phyloP scores from a whole-genome alignment of 2,113 vertebrate species.

The Tretioscincus oriximinensis region DNA sequence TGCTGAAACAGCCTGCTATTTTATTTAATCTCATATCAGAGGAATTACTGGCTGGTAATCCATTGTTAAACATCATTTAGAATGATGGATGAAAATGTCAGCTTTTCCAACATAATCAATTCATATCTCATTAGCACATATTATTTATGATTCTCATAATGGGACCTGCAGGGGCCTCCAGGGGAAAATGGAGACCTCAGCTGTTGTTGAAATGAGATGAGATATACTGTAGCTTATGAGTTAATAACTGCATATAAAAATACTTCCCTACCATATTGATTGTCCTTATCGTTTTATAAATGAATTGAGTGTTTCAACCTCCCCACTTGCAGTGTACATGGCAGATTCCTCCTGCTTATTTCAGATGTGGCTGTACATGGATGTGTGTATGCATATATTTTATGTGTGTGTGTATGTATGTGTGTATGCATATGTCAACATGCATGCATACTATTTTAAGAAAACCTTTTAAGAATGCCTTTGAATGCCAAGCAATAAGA shows the following conservation, averaged over 20 bases:
- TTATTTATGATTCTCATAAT: constrained; percentile 96
- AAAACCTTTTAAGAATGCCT: constrained; percentile 47
- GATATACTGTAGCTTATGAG: constrained; percentile 98
- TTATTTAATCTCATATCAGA: constrained; percentile 96
- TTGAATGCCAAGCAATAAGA: constrained; percentile 54
- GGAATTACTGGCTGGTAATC: constrained; percentile 93
- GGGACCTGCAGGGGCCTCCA: constrained; percentile 79
- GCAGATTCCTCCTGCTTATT: constrained; percentile 52
- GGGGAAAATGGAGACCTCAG: constrained; percentile 82
- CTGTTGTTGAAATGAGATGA: constrained; percentile 95
- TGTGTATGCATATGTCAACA: too few species aligned
- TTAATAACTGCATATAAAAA: constrained; percentile 98
- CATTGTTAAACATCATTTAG: constrained; percentile 94
- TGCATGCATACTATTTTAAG: constrained; percentile 30
- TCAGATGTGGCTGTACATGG: constrained; percentile 56
- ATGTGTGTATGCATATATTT: background rate
- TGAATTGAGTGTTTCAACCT: constrained; percentile 72
- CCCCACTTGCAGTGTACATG: constrained; percentile 51
- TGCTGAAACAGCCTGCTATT: constrained; percentile 90
- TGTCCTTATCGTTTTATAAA: constrained; percentile 79
- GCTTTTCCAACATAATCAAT: constrained; percentile 92
- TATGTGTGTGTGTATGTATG: too few species aligned
- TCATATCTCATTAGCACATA: constrained; percentile 94
- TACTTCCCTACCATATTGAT: constrained; percentile 90
- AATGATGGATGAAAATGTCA: constrained; percentile 93